Evolutionary conservation across 1,140 invertebrate genomes (phyloP).

Genomic region (Olivierus martensii): DNA sequence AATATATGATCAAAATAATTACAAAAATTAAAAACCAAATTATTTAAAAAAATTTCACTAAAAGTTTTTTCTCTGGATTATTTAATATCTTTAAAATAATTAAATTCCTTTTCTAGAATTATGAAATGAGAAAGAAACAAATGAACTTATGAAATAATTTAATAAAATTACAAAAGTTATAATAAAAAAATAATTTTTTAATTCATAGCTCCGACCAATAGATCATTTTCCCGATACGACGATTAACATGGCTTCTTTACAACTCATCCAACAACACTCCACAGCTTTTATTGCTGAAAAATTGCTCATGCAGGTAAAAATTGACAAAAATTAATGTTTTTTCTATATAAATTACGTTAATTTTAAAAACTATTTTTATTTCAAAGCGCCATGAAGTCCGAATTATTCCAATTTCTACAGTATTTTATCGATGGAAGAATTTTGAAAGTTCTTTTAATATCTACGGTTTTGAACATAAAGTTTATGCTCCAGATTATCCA

Average conservation of each 20-base stretch:
- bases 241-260: slow-evolving; percentile 37
- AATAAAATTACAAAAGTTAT: no score
- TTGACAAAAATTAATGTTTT: no score
- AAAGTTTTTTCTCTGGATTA: no score
- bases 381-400: slow-evolving; percentile 13
- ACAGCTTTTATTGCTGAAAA: slow-evolving; percentile 28
- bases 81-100: no score
- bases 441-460: slow-evolving; percentile 34
- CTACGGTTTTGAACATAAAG: slow-evolving; percentile 39
- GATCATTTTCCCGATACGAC: slow-evolving; percentile 38
- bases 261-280: slow-evolving; percentile 32
- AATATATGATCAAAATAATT: no score
- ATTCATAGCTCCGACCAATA: slow-evolving; percentile 33
- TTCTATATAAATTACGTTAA: no score
- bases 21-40: no score
- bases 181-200: no score
- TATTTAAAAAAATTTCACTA: no score
- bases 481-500: slow-evolving; percentile 39
- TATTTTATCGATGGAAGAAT: slow-evolving; percentile 35
- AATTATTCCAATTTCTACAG: slow-evolving; percentile 24
- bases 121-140: no score
- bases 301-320: slow-evolving; percentile 32
- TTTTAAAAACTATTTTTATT: neutral
- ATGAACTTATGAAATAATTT: no score
- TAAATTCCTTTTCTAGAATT: no score